Evolutionary conservation across 2,888 invertebrate genomes (phyloP), one percentile per base, ranked within the genome.

Genomic region (Dugesia japonica): DNA sequence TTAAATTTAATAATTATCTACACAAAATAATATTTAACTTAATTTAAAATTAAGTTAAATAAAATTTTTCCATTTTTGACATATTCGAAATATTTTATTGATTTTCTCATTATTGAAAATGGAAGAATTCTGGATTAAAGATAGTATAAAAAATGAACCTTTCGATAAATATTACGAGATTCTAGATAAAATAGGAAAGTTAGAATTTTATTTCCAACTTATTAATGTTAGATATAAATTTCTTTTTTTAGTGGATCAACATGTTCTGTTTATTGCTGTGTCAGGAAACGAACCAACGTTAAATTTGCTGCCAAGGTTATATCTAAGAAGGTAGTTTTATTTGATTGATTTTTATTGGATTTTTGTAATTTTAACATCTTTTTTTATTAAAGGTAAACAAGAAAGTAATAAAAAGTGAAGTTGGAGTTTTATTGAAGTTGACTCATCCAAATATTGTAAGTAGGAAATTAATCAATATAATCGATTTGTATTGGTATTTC

Each of bases 111-210:
- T n/a, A n/a, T n/a, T 31, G 4, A 73, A 75, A 75, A 75, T 75
- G 75, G 42, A 42, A n/a, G 42, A 38, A 56, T 75, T 26, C 56
- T 75, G 75, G 75, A 75, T 75, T 26, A 26, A 75, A 7, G 75
- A 75, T 26, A 75, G 75, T 23, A 75, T 75, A 71, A 28, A 33
- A 31, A 28, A 75, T 56, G 42, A 42, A 56, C 9, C 75, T 1
- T 56, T 75, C 20, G 56, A 75, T 23, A 26, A 75, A 75, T 75
- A 42, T 33, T 75, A 75, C 28, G 56, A 75, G 28, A 75, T 75
- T 75, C 26, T 42, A 20, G 28, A 75, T 27, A 28, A 75, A 75
- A 26, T 75, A 1, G 75, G 75, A 75, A 75, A 75, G 75, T 75
- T 4, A 73, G 38, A 23, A 33, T 73, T 4, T 28, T 4, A 23